These are phyloP conservation scores for Cerastoderma edule DNA, from an alignment of 2,888 invertebrate species.

Conservation along the genomic window DNA sequence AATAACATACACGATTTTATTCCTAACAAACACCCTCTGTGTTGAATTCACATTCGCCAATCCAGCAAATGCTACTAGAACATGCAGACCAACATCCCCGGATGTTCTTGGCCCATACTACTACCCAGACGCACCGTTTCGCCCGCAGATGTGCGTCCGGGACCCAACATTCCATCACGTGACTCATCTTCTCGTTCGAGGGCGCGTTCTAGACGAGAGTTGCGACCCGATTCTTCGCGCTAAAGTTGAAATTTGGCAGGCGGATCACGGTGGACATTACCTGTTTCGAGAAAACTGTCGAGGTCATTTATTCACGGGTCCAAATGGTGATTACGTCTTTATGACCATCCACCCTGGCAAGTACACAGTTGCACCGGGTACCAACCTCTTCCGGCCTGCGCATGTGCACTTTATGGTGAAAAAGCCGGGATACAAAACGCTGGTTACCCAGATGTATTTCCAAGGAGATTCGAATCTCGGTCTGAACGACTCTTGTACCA, in stretches of 20 bases:
- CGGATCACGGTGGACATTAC: constrained; percentile 57
- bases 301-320: constrained; percentile 45
- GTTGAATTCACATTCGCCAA: background rate
- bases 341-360: constrained; percentile 58
- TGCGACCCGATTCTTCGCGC: constrained; percentile 44
- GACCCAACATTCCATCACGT: constrained; percentile 29
- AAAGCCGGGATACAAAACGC: constrained; percentile 40
- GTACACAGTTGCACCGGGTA: constrained; percentile 45
- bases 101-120: constrained; percentile 62
- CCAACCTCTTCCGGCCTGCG: constrained; percentile 47
- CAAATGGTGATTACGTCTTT: constrained; percentile 52
- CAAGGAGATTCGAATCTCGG: constrained; percentile 56
- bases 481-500: constrained; percentile 49
- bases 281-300: constrained; percentile 48
- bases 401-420: constrained; percentile 57
- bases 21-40: background rate
- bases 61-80: background rate
- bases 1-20: background rate
- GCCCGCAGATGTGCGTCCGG: constrained; percentile 51
- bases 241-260: constrained; percentile 59
- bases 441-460: constrained; percentile 63
- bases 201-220: constrained; percentile 45
- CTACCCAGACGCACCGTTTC: constrained; percentile 46
- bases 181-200: constrained; percentile 55
- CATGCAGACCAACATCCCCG: constrained; percentile 51